Base-by-base conservation (phyloP, 2,797 vertebrate species). In the Hipposideros larvatus region DNA sequence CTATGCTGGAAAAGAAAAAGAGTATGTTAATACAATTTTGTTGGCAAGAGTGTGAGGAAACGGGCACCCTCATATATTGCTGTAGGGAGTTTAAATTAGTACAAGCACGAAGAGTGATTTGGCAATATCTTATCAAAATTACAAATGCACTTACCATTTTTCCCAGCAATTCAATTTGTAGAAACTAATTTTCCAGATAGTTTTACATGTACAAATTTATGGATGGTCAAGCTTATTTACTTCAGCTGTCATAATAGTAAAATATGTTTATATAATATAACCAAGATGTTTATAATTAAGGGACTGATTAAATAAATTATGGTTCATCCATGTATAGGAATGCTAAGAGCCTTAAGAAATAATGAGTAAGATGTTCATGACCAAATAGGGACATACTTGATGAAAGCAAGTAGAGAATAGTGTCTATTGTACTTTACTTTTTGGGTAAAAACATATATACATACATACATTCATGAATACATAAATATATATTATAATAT, bases 271-370 rank as follows among this genome's bases (percentile, higher is more conserved):
- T 78, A 84, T 84, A 65, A 65, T 78, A 87, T 84, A 65, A 63
- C 46, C 66, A 88, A 79, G 51, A 77, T 87, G 66, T 93, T 96
- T 93, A 65, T 94, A 83, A 65, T n/a, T 74, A 70, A 92, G 15
- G 4, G 22, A 66, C 43, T 87, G 13, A 11, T 83, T 80, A 73
- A 83, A 70, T 87, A 87, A 94, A 87, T 74, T 93, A n/a, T 59
- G 10, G 16, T 41, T 34, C 9, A 9, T 91, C 13, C 26, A 55
- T 46, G 28, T 88, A 31, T 37, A 75, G 53, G 14, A 96, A 51
- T 94, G 79, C 34, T 68, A 55, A 87, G 37, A 91, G 19, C 37
- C 57, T 90, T 83, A 74, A 87, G 13, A 90, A 88, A 85, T 80
- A 94, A 61, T 28, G 37, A 77, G 53, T 21, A 77, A 90, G 61